Conservation (phyloP, 2,888 invertebrate species). For the Boloria euphrosyne region DNA sequence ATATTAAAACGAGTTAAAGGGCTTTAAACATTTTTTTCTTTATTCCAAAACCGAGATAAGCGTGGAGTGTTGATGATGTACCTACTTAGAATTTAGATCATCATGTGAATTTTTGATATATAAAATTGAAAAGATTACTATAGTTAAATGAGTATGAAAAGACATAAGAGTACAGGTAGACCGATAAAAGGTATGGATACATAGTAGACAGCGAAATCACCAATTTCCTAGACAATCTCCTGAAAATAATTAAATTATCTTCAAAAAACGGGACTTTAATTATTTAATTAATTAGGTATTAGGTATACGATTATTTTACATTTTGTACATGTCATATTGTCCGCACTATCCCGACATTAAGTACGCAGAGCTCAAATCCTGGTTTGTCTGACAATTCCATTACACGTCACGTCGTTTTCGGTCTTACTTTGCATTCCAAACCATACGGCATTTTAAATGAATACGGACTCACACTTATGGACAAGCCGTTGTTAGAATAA, state of each 20-base stretch:
- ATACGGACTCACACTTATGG: slow-evolving; percentile 58
- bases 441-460: slow-evolving; percentile 72
- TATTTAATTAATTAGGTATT: too few species aligned
- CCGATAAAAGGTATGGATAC: too few species aligned
- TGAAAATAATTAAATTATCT: too few species aligned
- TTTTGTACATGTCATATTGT: not conserved
- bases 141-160: too few species aligned
- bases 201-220: too few species aligned
- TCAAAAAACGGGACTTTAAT: too few species aligned
- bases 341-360: not conserved
- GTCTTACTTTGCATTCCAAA: slow-evolving; percentile 72
- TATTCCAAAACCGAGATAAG: not conserved
- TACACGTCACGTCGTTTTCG: slow-evolving; percentile 66
- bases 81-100: not conserved
- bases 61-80: not conserved
- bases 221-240: too few species aligned
- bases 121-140: too few species aligned
- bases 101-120: too few species aligned
- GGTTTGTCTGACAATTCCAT: slow-evolving; percentile 44
- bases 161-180: too few species aligned
- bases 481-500: slow-evolving; percentile 50
- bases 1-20: slow-evolving; percentile 9
- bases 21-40: slow-evolving; percentile 7
- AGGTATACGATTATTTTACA: not conserved
- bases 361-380: slow-evolving; percentile 21